phyloP scores from a whole-genome alignment of 2,888 invertebrate species.

The Steinernema scapterisci region DNA sequence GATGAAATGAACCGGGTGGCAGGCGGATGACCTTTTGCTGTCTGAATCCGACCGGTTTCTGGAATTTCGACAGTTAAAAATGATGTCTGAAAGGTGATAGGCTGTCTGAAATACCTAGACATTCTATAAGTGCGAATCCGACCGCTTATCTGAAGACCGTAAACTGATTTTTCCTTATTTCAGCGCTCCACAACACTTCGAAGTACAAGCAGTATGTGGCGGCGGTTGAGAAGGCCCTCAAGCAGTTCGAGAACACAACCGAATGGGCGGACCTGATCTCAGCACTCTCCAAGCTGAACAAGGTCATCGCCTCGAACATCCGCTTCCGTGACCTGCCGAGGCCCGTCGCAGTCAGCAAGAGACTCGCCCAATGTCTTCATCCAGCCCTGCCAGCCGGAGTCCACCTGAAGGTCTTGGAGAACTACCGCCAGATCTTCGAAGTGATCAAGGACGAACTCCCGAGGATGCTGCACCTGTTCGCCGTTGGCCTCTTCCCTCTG shows the following conservation, averaged over 20 bases:
- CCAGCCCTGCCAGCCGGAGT: conserved; percentile 86
- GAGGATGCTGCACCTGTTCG: conserved; percentile 66
- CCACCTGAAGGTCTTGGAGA: conserved; percentile 86
- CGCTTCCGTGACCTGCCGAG: conserved; percentile 82
- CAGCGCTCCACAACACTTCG: conserved; percentile 13
- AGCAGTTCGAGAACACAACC: conserved; percentile 84
- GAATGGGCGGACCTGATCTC: conserved; percentile 94
- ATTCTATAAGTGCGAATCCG: too few relatives aligned
- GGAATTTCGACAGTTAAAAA: too few relatives aligned
- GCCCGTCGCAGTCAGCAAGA: conserved; percentile 84
- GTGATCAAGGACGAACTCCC: conserved; percentile 75
- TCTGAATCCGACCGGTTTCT: too few relatives aligned
- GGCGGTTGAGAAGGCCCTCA: conserved; percentile 83
- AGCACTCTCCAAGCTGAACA: conserved; percentile 84
- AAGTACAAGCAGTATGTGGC: conserved; percentile 73
- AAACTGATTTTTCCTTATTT: background rate
- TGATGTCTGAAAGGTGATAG: too few relatives aligned
- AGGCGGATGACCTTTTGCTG: too few relatives aligned
- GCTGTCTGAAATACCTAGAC: too few relatives aligned
- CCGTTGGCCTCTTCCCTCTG: conserved; percentile 81
- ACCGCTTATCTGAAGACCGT: too few relatives aligned
- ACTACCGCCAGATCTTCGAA: conserved; percentile 86
- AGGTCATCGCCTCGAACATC: conserved; percentile 70
- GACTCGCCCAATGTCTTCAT: conserved; percentile 90
- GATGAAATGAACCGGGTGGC: too few relatives aligned